phyloP scores from a whole-genome alignment of 2,797 vertebrate species.

The Clarias laeviceps region DNA sequence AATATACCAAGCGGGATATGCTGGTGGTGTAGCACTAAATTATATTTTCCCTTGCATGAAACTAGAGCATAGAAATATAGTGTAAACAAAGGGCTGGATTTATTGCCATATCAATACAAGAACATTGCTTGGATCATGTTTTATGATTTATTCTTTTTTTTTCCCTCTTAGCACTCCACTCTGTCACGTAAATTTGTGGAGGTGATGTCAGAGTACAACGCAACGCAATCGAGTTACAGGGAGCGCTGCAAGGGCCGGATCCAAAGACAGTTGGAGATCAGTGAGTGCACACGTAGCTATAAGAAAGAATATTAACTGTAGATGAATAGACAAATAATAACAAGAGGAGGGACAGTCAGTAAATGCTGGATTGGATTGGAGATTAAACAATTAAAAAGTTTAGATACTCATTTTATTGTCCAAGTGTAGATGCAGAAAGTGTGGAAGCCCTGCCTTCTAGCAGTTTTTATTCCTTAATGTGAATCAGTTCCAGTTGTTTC shows the following conservation, averaged over 20 bases:
- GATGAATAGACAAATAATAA: not conserved
- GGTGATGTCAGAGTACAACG: slow-evolving; percentile 97
- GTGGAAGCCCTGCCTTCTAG: not conserved
- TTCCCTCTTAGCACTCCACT: slow-evolving; percentile 84
- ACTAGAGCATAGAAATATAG: not conserved
- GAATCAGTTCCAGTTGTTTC: not conserved
- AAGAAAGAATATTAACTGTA: not conserved
- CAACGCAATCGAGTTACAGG: slow-evolving; percentile 93
- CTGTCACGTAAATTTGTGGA: slow-evolving; percentile 96
- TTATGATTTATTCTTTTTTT: slow-evolving; percentile 3
- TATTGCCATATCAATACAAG: too few relatives aligned
- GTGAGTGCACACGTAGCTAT: slow-evolving; percentile 74
- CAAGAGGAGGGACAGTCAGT: not conserved
- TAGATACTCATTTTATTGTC: not conserved
- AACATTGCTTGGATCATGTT: not conserved
- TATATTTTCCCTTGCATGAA: not conserved
- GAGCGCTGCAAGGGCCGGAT: slow-evolving; percentile 97
- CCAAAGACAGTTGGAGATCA: slow-evolving; percentile 97
- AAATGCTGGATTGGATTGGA: not conserved
- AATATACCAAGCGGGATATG: not conserved
- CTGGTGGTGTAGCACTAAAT: not conserved
- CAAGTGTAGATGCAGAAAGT: not conserved
- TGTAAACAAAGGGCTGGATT: not conserved
- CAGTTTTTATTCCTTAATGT: not conserved
- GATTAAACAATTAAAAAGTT: not conserved